Conservation (phyloP, 2,888 invertebrate species). For the Cephus sareptanus region DNA sequence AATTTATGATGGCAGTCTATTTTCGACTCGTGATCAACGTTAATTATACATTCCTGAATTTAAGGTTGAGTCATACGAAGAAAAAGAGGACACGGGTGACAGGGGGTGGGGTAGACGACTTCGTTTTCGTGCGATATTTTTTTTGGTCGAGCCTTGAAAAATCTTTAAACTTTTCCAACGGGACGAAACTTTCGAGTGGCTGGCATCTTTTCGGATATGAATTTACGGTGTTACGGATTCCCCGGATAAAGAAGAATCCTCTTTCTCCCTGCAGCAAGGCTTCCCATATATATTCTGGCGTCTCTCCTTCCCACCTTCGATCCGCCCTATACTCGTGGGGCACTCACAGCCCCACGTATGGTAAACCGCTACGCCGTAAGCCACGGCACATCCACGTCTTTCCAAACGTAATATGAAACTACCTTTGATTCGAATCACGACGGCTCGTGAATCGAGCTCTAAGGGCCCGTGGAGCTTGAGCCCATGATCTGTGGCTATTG, state of each 20-base stretch:
- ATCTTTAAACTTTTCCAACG: not conserved
- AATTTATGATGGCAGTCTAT: not conserved
- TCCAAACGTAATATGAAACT: not conserved
- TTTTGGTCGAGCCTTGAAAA: not conserved
- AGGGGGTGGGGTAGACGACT: not conserved
- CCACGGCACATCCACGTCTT: not conserved
- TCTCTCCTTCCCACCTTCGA: not conserved
- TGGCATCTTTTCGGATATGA: not conserved
- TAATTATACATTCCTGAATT: not conserved
- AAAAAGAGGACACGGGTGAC: not conserved
- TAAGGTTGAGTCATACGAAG: not conserved
- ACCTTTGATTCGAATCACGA: not conserved
- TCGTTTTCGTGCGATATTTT: not conserved
- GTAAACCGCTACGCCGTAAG: not conserved
- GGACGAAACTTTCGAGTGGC: not conserved
- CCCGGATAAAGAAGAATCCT: not conserved
- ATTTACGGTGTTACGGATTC: not conserved
- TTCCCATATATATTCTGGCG: not conserved
- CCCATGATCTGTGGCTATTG: not conserved
- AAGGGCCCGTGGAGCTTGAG: not conserved
- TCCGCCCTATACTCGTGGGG: not conserved
- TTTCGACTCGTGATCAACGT: not conserved
- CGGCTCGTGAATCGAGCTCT: not conserved
- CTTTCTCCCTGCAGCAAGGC: not conserved
- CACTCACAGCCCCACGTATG: not conserved